A percentile compares a stretch with the other conserved stretches of the same genome.
Conservation (phyloP, 2,888 invertebrate species). For the Epistrophe eligans region DNA sequence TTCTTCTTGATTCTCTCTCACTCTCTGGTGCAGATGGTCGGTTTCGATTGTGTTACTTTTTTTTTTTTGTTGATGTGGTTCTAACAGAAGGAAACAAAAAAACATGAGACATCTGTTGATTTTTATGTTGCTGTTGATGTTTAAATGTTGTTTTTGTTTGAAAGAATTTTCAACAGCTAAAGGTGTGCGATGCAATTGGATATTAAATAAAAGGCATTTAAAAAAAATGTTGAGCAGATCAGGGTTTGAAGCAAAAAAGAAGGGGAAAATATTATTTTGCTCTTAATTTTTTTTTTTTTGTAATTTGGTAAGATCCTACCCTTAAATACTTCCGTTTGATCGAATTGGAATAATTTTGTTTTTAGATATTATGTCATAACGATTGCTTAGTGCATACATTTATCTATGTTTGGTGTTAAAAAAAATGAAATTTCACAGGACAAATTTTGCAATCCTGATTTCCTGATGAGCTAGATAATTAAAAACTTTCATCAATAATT, state of each 20-base stretch:
- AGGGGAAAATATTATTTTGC: too few species aligned
- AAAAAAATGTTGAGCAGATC: slow-evolving; percentile 28
- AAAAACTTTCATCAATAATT: too few species aligned
- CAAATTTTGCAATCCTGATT: too few species aligned
- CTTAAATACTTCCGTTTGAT: slow-evolving; percentile 19
- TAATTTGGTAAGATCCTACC: background rate
- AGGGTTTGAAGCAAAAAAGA: background rate
- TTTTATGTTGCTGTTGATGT: slow-evolving; percentile 29
- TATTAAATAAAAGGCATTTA: slow-evolving; percentile 12
- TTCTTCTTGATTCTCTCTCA: slow-evolving; percentile 12
- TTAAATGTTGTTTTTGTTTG: slow-evolving; percentile 10
- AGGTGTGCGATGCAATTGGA: slow-evolving; percentile 39
- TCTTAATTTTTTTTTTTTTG: background rate
- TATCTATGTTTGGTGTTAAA: too few species aligned
- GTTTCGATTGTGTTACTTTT: slow-evolving; percentile 12
- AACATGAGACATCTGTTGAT: slow-evolving; percentile 58
- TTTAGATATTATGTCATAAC: too few species aligned
- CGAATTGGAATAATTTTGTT: background rate
- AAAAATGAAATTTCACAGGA: too few species aligned
- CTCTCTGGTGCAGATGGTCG: slow-evolving; percentile 57
- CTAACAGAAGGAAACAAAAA: background rate
- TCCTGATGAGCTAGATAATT: too few species aligned
- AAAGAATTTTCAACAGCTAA: slow-evolving; percentile 19
- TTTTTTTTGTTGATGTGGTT: slow-evolving; percentile 12
- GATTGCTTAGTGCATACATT: too few species aligned